Conservation (phyloP, 2,113 vertebrate genomes). For the Danionella cerebrum region DNA sequence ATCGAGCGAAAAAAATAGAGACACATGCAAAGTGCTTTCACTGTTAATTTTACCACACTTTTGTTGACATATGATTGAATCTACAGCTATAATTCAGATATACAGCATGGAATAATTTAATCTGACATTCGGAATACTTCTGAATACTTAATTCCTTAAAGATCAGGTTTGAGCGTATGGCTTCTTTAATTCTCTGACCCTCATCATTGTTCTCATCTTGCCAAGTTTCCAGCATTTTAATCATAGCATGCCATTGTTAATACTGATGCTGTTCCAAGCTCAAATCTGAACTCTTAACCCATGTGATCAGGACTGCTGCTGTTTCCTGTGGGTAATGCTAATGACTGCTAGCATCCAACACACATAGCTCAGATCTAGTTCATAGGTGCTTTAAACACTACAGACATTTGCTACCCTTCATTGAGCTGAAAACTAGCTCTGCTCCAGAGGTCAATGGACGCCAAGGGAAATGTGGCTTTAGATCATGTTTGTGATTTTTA, state of each 20-base stretch:
- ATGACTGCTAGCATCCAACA: slow-evolving; percentile 32
- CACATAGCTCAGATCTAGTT: slow-evolving; percentile 31
- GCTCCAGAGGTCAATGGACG: slow-evolving; percentile 19
- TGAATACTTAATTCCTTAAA: too few relatives aligned
- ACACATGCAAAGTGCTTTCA: too few relatives aligned
- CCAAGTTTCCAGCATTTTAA: slow-evolving; percentile 46
- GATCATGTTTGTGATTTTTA: not conserved
- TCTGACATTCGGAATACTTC: too few relatives aligned
- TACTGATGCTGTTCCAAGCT: slow-evolving; percentile 34
- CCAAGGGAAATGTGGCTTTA: not conserved
- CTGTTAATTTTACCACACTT: too few relatives aligned
- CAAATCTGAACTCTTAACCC: not conserved
- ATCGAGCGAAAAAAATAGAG: too few relatives aligned
- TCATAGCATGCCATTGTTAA: slow-evolving; percentile 24
- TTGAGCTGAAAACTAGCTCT: slow-evolving; percentile 22
- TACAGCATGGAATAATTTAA: not conserved
- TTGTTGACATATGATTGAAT: too few relatives aligned
- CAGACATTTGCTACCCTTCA: slow-evolving; percentile 9
- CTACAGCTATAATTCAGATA: too few relatives aligned
- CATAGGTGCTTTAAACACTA: not conserved
- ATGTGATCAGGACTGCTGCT: slow-evolving; percentile 1
- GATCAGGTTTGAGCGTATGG: not conserved
- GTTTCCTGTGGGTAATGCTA: slow-evolving; percentile 21
- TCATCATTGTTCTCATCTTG: slow-evolving; percentile 30
- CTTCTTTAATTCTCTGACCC: not conserved